Evolutionary conservation across 2,113 vertebrate species (phyloP), one percentile per base, ranked within the genome.

Genomic region (Cepphus grylle): DNA sequence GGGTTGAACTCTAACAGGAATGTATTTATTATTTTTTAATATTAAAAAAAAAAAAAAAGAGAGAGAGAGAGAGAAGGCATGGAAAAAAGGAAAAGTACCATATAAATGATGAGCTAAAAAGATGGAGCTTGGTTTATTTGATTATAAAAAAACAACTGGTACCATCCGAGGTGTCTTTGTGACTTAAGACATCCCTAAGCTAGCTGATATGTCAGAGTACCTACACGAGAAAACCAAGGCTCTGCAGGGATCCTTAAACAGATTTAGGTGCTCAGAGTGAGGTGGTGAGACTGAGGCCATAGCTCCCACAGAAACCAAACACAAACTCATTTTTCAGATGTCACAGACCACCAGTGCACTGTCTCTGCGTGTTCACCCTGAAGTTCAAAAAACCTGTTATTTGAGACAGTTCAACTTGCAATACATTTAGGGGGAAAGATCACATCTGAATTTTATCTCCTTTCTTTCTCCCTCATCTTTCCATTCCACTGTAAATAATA

Each of bases 11-110:
- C 10, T 16, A 74, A 18, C 3, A n/a, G 7, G 8, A 63, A 53
- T 25, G 23, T 21, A 25, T 11, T 36, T n/a, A 47, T 61, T 53
- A 17, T 8, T 85, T 36, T 71, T 43, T 27, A 61, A 20, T 29
- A 40, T 14, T 30, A 2, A 38, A 61, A n/a, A 52, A 16, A 34
- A 38, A 29, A 16, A 52, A 16, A n/a, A n/a, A n/a, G n/a, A n/a
- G n/a, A n/a, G n/a, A n/a, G n/a, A 38, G 3, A 45, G 1, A 53
- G 1, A 6, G 3, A 45, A 87, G 27, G 0, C 7, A 49, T 27
- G 15, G 10, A 12, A 43, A 81, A 81, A 93, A 63, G 15, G 2
- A 61, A 65, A 56, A 58, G 0, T 12, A 2, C 3, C 11, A 9
- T 73, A 49, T 21, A 67, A n/a, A 62, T 29, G 4, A 49, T 36